A percentile compares a stretch with the other conserved stretches of the same genome.
Conservation (phyloP, 2,113 vertebrate genomes). For the Neopipo cinnamomea region DNA sequence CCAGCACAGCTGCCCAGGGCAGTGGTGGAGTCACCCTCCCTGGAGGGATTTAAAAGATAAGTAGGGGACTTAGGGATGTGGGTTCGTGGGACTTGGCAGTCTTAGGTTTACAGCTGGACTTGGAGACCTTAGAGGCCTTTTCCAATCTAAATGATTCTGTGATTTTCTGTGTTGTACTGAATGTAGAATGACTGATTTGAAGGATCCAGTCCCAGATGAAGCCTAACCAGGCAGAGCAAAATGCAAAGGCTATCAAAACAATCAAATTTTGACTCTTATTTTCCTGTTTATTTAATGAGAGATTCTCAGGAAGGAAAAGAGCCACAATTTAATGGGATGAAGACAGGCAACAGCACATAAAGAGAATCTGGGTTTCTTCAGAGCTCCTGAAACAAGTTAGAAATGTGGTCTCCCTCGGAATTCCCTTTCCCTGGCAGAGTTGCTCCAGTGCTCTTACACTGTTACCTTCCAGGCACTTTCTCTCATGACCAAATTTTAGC, state of each 20-base stretch:
- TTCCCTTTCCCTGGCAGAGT: not conserved
- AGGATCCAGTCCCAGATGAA: not conserved
- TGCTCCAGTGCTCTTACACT: not conserved
- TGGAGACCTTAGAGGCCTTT: not conserved
- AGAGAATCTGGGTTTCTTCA: not conserved
- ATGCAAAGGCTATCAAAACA: not conserved
- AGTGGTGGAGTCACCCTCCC: not conserved
- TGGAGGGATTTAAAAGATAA: not conserved
- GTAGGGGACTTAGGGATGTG: not conserved
- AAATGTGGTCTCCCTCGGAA: not conserved
- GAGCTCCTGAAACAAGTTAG: not conserved
- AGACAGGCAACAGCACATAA: accelerated
- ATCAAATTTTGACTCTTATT: not conserved
- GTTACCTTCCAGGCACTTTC: not conserved
- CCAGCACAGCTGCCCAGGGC: not conserved
- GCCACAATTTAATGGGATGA: accelerated
- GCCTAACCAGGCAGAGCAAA: not conserved
- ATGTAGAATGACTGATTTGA: not conserved
- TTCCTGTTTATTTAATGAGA: not conserved
- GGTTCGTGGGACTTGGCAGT: not conserved
- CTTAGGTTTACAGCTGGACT: not conserved
- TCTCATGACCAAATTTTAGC: not conserved
- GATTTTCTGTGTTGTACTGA: not conserved
- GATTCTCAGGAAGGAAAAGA: not conserved
- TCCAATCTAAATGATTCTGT: not conserved